Evolutionary conservation across 2,113 vertebrate species (phyloP).

Genomic region (Trichechus manatus): DNA sequence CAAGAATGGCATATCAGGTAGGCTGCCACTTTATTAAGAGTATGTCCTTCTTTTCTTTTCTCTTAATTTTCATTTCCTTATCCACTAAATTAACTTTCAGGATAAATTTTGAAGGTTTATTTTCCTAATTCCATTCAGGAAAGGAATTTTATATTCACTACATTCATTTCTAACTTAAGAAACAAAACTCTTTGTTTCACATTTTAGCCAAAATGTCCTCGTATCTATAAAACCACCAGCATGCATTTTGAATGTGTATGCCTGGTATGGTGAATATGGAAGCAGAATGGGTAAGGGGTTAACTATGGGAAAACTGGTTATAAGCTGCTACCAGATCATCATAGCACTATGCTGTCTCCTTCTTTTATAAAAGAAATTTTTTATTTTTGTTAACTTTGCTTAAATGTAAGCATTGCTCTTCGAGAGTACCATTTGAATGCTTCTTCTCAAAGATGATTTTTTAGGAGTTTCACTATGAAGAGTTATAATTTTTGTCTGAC

Average conservation of each 20-base stretch:
- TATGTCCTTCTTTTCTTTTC: background rate
- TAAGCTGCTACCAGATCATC: background rate
- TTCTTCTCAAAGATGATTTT: constrained; percentile 53
- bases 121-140: constrained; percentile 33
- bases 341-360: background rate
- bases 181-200: background rate
- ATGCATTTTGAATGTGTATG: background rate
- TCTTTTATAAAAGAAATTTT: constrained; percentile 22
- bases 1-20: constrained; percentile 93
- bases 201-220: constrained; percentile 49
- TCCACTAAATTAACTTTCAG: background rate
- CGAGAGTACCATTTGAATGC: constrained; percentile 18
- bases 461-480: background rate
- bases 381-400: constrained; percentile 38
- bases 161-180: constrained; percentile 20
- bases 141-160: constrained; percentile 33
- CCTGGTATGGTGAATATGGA: background rate
- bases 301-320: background rate
- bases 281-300: background rate
- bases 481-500: constrained; percentile 44
- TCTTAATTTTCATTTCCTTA: constrained; percentile 39
- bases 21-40: constrained; percentile 87
- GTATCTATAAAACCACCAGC: background rate
- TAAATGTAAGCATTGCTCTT: constrained; percentile 61
- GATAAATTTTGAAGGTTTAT: constrained; percentile 52